Evolutionary conservation across 2,113 vertebrate species (phyloP).

Genomic region (Anthoscopus minutus): DNA sequence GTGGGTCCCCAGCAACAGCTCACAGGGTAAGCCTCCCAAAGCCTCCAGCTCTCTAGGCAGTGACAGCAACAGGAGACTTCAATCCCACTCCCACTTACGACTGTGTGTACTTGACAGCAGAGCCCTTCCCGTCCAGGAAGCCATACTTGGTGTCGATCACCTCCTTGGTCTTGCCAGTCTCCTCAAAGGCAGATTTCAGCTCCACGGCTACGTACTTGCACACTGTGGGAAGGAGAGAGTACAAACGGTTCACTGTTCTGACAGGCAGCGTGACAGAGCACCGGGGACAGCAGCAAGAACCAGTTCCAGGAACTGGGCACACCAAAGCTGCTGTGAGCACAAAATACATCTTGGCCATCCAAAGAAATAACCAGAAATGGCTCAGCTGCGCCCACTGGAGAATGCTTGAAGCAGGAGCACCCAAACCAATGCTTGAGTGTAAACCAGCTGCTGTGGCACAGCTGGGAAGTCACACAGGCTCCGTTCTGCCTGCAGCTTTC

Average conservation of each 20-base stretch:
- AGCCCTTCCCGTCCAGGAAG: conserved; percentile 85
- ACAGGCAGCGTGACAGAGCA: fast-evolving
- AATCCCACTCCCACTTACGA: conserved; percentile 77
- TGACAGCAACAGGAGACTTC: fast-evolving
- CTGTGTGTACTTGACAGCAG: conserved; percentile 89
- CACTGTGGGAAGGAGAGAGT: conserved; percentile 68
- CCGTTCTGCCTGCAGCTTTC: not conserved
- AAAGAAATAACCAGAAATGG: not conserved
- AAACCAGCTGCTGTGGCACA: not conserved
- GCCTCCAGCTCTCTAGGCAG: fast-evolving
- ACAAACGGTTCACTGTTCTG: fast-evolving
- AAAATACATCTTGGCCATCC: fast-evolving
- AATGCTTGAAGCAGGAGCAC: not conserved
- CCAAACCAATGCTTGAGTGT: fast-evolving
- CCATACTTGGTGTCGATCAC: conserved; percentile 90
- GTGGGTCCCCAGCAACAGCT: not conserved
- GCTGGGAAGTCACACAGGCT: not conserved
- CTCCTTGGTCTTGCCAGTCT: conserved; percentile 91
- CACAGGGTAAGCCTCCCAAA: not conserved
- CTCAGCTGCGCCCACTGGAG: not conserved
- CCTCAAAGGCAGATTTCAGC: conserved; percentile 92
- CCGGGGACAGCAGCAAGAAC: not conserved
- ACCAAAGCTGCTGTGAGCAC: not conserved
- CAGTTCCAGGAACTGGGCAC: fast-evolving
- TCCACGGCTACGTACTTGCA: conserved; percentile 95